Conservation (phyloP, 2,888 invertebrate genomes). For the Proisotoma minuta region DNA sequence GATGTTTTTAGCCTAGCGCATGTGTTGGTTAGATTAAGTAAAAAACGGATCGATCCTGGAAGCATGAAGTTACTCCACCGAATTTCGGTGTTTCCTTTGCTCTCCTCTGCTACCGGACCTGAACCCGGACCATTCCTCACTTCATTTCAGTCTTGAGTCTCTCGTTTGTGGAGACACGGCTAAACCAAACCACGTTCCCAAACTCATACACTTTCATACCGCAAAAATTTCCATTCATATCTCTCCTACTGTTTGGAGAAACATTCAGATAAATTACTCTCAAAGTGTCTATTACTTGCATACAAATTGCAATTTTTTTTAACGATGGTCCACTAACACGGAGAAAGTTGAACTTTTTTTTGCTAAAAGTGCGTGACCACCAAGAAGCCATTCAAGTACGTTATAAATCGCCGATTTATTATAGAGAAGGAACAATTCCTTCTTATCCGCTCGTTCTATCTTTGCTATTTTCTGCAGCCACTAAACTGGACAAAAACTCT, state of each 20-base stretch:
- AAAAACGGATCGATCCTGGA: constrained; percentile 34
- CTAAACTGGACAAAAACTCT: no score
- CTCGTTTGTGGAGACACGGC: constrained; percentile 12
- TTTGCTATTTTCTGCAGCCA: no score
- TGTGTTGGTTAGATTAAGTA: constrained; percentile 17
- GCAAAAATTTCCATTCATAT: constrained; percentile 7
- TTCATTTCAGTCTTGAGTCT: no score
- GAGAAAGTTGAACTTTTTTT: not conserved
- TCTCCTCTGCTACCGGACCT: no score
- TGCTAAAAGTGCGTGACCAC: not conserved
- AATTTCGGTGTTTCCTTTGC: constrained; percentile 16
- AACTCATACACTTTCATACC: not conserved
- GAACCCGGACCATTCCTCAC: constrained; percentile 12
- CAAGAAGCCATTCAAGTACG: not conserved
- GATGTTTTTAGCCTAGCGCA: constrained; percentile 12
- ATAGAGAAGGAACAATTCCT: not conserved
- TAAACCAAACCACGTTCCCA: not conserved
- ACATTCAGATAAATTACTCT: constrained; percentile 15
- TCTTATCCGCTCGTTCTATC: no score
- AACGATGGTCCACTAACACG: no score
- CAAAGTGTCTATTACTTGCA: no score
- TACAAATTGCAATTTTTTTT: no score
- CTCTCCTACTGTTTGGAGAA: constrained; percentile 1
- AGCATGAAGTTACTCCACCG: constrained; percentile 35
- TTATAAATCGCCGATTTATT: not conserved